Percentiles rank a stretch among this genome's conserved stretches.
Evolutionary conservation across 1,140 invertebrate species (phyloP).

Genomic region (Polypedilum pembai): DNA sequence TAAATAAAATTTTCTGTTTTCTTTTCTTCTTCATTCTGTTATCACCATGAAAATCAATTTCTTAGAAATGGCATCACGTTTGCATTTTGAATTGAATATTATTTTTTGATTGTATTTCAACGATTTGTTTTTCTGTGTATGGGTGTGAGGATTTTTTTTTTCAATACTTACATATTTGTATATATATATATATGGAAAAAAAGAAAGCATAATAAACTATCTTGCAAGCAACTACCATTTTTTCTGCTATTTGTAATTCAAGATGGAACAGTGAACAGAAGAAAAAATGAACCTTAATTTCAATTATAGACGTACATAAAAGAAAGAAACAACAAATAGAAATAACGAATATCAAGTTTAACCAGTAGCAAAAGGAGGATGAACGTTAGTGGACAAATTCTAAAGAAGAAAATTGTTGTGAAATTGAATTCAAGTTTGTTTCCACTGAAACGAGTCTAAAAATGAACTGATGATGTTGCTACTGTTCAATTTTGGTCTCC

Average conservation of each 20-base stretch:
- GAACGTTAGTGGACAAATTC: background rate
- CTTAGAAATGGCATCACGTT: background rate
- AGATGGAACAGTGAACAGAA: background rate
- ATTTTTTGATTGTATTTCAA: too few relatives aligned
- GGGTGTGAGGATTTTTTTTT: too few relatives aligned
- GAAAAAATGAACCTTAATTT: constrained; percentile 6
- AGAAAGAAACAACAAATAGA: background rate
- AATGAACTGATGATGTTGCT: background rate
- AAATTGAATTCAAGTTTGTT: background rate
- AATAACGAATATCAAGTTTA: background rate
- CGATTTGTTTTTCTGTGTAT: too few relatives aligned
- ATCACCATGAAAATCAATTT: background rate
- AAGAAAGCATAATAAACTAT: too few relatives aligned
- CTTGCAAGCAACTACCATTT: background rate
- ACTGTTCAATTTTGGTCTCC: background rate
- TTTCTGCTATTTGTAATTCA: background rate
- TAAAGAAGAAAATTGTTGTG: background rate
- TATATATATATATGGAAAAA: too few relatives aligned
- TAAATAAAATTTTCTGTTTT: too few relatives aligned
- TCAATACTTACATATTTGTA: too few relatives aligned
- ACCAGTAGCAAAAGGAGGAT: background rate
- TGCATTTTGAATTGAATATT: background rate
- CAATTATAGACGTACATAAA: background rate
- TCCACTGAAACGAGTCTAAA: background rate
- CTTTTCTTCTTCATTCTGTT: too few relatives aligned